Conservation (phyloP, 2,797 vertebrate genomes). For the Sciurus vulgaris region DNA sequence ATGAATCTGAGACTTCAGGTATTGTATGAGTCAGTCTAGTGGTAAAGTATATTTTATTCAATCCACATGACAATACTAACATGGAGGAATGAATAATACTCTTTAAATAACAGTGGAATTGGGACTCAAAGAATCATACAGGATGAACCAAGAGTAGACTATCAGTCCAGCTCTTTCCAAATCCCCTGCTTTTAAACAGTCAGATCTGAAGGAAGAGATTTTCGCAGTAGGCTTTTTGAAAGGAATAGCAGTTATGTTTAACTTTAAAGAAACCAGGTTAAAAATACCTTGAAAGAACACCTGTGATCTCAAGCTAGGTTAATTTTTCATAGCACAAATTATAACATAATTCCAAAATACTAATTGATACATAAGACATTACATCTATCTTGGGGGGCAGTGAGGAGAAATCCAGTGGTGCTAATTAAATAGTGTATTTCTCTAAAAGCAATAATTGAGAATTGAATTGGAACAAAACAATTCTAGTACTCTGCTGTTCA, state of each 20-base stretch:
- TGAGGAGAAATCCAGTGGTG: background rate
- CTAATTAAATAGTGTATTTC: constrained; percentile 78
- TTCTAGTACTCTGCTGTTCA: constrained; percentile 58
- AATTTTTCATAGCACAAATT: constrained; percentile 25
- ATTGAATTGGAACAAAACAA: constrained; percentile 56
- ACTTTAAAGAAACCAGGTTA: constrained; percentile 58
- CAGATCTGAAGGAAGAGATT: background rate
- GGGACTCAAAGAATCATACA: background rate
- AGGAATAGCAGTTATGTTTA: constrained; percentile 42
- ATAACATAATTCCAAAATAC: constrained; percentile 37
- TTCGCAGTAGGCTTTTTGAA: constrained; percentile 45
- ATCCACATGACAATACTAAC: background rate
- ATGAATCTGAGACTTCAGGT: background rate
- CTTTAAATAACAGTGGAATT: background rate
- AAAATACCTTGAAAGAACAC: constrained; percentile 57
- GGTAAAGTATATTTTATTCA: background rate
- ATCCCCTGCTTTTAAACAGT: constrained; percentile 15
- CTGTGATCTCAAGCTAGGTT: constrained; percentile 36
- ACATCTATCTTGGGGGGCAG: constrained; percentile 51
- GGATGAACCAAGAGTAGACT: background rate
- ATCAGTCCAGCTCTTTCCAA: background rate
- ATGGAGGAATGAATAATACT: background rate
- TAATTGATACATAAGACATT: constrained; percentile 62
- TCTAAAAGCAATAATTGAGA: constrained; percentile 71
- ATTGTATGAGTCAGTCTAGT: background rate